A percentile compares a stretch with the other conserved stretches of the same genome.
Evolutionary conservation across 2,888 invertebrate species (phyloP).

Genomic region (Linhomoeus sp.): DNA sequence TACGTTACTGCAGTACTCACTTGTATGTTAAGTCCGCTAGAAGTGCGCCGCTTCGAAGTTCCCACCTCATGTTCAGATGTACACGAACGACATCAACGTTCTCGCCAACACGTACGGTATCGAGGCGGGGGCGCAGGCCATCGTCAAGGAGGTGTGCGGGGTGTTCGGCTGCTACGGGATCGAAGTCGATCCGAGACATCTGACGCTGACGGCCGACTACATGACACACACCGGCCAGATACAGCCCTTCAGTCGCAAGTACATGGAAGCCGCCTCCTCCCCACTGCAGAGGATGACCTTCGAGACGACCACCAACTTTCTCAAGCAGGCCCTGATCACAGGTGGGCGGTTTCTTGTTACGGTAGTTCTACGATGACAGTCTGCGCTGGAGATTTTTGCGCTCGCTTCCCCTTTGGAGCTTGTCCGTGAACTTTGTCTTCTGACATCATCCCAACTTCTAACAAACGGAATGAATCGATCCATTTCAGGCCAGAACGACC

Average conservation of each 20-base stretch:
- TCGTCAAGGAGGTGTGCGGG: constrained; percentile 77
- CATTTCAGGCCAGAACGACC: constrained; percentile 48
- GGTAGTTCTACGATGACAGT: too few species aligned
- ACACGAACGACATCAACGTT: constrained; percentile 80
- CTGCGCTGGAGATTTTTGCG: too few species aligned
- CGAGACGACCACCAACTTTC: constrained; percentile 68
- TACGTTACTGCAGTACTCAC: too few species aligned
- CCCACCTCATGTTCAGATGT: too few species aligned
- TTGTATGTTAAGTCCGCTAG: too few species aligned
- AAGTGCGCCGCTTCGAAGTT: too few species aligned
- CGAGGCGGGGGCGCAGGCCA: constrained; percentile 74
- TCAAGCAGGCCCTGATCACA: constrained; percentile 51
- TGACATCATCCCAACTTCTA: too few species aligned
- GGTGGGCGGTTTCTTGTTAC: too few species aligned
- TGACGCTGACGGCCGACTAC: constrained; percentile 79
- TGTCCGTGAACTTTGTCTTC: too few species aligned
- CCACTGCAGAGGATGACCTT: constrained; percentile 95
- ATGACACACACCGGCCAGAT: constrained; percentile 86
- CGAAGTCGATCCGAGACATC: constrained; percentile 74
- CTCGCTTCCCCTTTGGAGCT: too few species aligned
- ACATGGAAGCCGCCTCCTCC: constrained; percentile 66
- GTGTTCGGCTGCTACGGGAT: constrained; percentile 96
- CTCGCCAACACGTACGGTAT: constrained; percentile 79
- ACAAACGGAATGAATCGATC: too few species aligned
- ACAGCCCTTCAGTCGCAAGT: constrained; percentile 38